Percentiles rank a stretch among this genome's conserved stretches.
Conservation (phyloP, 2,888 invertebrate genomes). For the Parelbella ahira region DNA sequence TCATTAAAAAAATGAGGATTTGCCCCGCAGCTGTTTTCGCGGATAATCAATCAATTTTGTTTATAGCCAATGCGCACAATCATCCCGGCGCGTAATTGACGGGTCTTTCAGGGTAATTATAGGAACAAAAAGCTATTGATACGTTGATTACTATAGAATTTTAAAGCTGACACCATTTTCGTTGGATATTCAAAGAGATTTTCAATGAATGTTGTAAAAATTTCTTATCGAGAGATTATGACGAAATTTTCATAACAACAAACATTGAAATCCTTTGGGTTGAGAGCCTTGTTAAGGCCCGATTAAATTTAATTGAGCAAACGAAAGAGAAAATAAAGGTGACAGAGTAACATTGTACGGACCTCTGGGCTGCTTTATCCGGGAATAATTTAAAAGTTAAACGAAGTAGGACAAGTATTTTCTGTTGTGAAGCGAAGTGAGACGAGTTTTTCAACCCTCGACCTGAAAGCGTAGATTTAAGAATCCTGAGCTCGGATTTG, state of each 20-base stretch:
- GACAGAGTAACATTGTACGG: conserved; percentile 20
- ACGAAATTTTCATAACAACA: background rate
- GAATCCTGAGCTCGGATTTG: conserved; percentile 3
- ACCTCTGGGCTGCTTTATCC: conserved; percentile 5
- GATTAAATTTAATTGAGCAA: conserved; percentile 23
- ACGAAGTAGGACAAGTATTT: conserved; percentile 18
- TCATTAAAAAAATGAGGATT: conserved; percentile 15
- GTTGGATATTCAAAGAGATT: too few relatives aligned
- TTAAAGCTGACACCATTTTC: conserved; percentile 2
- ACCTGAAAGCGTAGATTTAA: conserved; percentile 12
- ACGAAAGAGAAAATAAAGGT: conserved; percentile 22
- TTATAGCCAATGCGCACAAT: conserved; percentile 20
- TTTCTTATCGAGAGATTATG: too few relatives aligned
- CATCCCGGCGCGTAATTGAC: conserved; percentile 12
- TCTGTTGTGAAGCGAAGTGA: conserved; percentile 1
- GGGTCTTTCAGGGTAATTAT: conserved; percentile 15
- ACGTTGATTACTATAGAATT: conserved; percentile 19
- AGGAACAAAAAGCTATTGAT: conserved; percentile 22
- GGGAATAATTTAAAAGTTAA: conserved; percentile 22
- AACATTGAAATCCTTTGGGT: conserved; percentile 10
- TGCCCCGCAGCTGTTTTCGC: conserved; percentile 18
- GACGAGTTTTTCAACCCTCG: conserved; percentile 3
- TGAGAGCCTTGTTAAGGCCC: conserved; percentile 7
- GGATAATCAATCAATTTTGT: conserved; percentile 26
- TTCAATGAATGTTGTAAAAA: too few relatives aligned